Conservation (phyloP, 2,888 invertebrate species). For the Carterocephalus palaemon region DNA sequence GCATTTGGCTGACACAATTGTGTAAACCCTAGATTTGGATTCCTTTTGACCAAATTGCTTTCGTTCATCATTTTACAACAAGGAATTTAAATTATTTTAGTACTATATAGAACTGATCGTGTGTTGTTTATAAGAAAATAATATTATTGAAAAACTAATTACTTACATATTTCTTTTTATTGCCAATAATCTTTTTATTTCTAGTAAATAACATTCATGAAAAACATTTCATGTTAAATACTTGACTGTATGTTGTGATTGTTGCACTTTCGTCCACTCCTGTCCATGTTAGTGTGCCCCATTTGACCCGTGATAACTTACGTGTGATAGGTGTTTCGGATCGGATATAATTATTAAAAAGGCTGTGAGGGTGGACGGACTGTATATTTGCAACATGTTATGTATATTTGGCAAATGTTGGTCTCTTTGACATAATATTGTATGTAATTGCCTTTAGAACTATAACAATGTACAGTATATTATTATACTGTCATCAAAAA, state of each 20-base stretch:
- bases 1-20: no score
- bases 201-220: no score
- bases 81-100: no score
- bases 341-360: constrained; percentile 14
- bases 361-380: constrained; percentile 24
- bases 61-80: no score
- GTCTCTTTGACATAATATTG: constrained; percentile 17
- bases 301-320: constrained; percentile 11
- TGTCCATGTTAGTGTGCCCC: constrained; percentile 19
- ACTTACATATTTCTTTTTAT: no score
- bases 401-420: constrained; percentile 18
- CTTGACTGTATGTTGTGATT: constrained; percentile 7
- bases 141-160: no score
- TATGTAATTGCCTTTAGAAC: constrained; percentile 7
- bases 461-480: constrained; percentile 3
- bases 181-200: no score
- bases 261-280: constrained; percentile 23
- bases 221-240: no score
- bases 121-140: no score
- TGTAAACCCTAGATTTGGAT: no score
- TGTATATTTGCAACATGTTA: constrained; percentile 21
- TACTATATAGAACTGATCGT: no score
- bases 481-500: constrained; percentile 3
- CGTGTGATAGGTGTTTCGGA: constrained; percentile 14
- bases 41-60: no score